These are phyloP conservation scores for Kradibia gibbosae DNA, from an alignment of 1,140 invertebrate species.

Conservation along the genomic window DNA sequence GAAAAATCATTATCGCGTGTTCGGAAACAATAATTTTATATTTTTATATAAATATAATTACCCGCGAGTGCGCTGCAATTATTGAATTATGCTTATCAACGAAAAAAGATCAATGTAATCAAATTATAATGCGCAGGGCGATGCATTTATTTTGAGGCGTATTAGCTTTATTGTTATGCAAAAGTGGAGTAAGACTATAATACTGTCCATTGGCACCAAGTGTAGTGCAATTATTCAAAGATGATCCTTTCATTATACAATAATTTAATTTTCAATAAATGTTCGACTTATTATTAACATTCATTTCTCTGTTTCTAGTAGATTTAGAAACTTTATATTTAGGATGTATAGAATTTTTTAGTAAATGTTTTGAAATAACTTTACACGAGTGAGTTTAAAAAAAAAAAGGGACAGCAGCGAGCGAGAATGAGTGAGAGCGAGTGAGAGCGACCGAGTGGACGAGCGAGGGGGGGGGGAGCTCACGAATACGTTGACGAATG, in stretches of 20 bases:
- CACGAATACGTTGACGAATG: too few species aligned
- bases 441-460: too few species aligned
- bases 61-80: constrained; percentile 44
- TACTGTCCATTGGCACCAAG: not conserved
- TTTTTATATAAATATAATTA: constrained; percentile 58
- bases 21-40: constrained; percentile 58
- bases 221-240: not conserved
- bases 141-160: constrained; percentile 30
- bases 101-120: constrained; percentile 15
- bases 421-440: too few species aligned
- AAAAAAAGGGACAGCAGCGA: too few species aligned
- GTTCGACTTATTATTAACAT: not conserved
- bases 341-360: not conserved
- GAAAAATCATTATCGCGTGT: constrained; percentile 47
- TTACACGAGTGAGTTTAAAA: not conserved
- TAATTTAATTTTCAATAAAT: constrained; percentile 26
- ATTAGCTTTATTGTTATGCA: constrained; percentile 7
- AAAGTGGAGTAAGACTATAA: not conserved
- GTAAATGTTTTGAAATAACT: not conserved
- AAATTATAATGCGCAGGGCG: not conserved
- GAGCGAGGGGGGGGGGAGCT: too few species aligned
- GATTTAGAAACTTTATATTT: not conserved
- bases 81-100: constrained; percentile 37
- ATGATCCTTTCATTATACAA: constrained; percentile 12
- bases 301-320: not conserved